Evolutionary conservation across 2,113 vertebrate species (phyloP), one percentile per base, ranked within the genome.

Genomic region (Lanius collurio): DNA sequence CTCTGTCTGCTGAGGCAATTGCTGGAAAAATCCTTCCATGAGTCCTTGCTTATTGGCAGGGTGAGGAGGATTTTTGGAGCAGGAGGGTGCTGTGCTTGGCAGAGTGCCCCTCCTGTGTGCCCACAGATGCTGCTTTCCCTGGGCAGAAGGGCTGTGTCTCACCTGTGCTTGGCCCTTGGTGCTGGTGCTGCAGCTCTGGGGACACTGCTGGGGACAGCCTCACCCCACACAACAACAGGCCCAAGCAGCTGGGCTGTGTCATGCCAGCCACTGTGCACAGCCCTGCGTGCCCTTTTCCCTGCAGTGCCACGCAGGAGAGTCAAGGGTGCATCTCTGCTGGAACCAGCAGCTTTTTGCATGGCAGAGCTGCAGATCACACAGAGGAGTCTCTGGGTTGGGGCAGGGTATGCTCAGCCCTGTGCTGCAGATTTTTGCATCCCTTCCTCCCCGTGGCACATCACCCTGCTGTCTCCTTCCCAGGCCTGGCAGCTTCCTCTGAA

Each of bases 181-280:
- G 2, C 8, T 11, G 3, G 70, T 10, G 2, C n/a, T 59, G 75
- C 70, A 14, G 85, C 47, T 1, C 63, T 23, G 67, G 62, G 76
- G 62, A 59, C 89, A 65, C 5, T 1, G 19, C 33, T 5, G 47
- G 41, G 90, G 65, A 59, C 31, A 13, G 14, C 3, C 11, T 12
- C 15, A 50, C 53, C 49, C 62, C 13, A 0, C 11, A 17, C 0
- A 1, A 3, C 19, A 16, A 0, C 3, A 2, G 13, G 30, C 9
- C 1, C 0, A 1, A 26, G 4, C 31, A 65, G 41, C 47, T 47
- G 30, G 60, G 49, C 64, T 7, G 71, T 33, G 2, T 12, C 56
- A 10, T 18, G 3, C 17, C 65, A 50, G 23, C 31, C 68, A 15
- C 30, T 2, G 3, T 21, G 16, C 13, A 1, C 22, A 7, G 39